A percentile compares a stretch with the other conserved stretches of the same genome.
Evolutionary conservation across 2,113 vertebrate species (phyloP).

Genomic region (Gopherus flavomarginatus): DNA sequence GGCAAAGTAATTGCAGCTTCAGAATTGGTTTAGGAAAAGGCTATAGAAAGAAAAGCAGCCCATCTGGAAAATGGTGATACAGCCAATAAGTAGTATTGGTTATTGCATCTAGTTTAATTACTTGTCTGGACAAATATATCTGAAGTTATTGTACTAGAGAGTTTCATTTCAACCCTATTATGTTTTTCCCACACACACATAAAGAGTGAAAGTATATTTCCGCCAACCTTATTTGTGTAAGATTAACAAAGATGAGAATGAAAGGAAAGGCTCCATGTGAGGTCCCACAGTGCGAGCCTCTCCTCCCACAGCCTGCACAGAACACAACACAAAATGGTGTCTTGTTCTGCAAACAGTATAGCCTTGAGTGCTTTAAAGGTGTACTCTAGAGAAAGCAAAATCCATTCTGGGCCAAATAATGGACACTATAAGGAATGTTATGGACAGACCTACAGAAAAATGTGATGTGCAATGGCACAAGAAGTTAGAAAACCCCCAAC

Average conservation of each 20-base stretch:
- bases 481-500: neutral
- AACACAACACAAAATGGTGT: neutral
- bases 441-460: neutral
- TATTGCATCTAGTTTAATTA: neutral
- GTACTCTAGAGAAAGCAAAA: conserved; percentile 5
- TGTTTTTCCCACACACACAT: neutral
- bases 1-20: neutral
- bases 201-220: conserved; percentile 13
- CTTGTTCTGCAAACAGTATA: neutral
- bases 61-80: neutral
- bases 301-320: neutral
- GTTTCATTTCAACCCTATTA: neutral
- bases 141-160: neutral
- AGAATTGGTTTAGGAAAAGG: neutral
- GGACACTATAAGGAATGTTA: neutral
- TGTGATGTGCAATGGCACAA: neutral
- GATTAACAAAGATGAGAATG: neutral
- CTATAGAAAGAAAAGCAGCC: neutral
- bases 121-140: neutral
- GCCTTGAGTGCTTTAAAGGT: neutral
- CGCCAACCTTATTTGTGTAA: conserved; percentile 30
- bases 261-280: neutral
- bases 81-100: neutral
- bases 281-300: neutral
- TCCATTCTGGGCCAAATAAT: neutral